Evolutionary conservation across 2,888 invertebrate genomes (phyloP).

Genomic region (Latrodectus hesperus): DNA sequence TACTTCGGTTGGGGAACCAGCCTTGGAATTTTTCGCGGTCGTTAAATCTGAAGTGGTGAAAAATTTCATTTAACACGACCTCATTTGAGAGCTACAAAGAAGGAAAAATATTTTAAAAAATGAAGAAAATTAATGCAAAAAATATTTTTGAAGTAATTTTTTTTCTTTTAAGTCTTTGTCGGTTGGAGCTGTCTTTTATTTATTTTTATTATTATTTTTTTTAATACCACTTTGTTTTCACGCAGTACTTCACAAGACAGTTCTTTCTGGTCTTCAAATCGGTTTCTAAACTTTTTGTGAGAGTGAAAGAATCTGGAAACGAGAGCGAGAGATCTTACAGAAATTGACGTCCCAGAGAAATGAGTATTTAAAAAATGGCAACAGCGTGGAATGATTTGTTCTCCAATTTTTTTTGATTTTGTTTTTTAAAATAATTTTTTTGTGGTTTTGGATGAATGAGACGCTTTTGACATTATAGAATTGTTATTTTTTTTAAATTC

Average conservation of each 20-base stretch:
- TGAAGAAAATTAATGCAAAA: slow-evolving; percentile 41
- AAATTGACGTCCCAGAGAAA: slow-evolving; percentile 18
- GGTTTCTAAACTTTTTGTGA: slow-evolving; percentile 45
- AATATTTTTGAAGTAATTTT: slow-evolving; percentile 31
- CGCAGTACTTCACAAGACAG: slow-evolving; percentile 28
- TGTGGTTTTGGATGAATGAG: too few relatives aligned
- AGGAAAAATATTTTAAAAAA: neutral
- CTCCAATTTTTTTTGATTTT: neutral
- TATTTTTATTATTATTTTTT: slow-evolving; percentile 6
- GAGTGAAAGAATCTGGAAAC: neutral
- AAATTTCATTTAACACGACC: slow-evolving; percentile 24
- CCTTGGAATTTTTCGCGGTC: slow-evolving; percentile 15
- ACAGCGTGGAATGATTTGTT: slow-evolving; percentile 52
- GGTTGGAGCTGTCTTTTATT: neutral
- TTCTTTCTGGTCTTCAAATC: slow-evolving; percentile 30
- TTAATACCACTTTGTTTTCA: slow-evolving; percentile 1
- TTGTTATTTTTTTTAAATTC: too few relatives aligned
- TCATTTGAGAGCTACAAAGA: slow-evolving; percentile 51
- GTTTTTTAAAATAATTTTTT: neutral
- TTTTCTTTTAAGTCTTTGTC: slow-evolving; percentile 9
- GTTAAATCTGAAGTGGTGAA: slow-evolving; percentile 44
- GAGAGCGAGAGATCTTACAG: neutral
- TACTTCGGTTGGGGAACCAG: neutral
- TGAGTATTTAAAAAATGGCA: slow-evolving; percentile 37
- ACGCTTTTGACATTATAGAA: too few relatives aligned